Percentiles rank a stretch among this genome's conserved stretches.
Evolutionary conservation across 2,888 invertebrate species (phyloP).

Genomic region (Tethea ocularis): DNA sequence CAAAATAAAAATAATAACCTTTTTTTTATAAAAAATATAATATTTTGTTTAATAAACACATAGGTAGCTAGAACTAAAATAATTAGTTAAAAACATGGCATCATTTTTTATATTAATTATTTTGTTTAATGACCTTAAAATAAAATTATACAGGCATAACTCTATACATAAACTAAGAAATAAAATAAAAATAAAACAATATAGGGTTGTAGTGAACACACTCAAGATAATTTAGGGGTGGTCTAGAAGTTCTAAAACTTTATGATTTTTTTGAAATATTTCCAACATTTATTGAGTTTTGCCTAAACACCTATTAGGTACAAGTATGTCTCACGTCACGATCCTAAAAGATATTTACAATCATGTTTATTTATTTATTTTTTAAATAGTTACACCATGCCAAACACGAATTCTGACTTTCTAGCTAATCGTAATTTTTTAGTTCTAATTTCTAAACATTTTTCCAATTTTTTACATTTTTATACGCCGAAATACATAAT

Average conservation of each 20-base stretch:
- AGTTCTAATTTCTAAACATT: constrained; percentile 65
- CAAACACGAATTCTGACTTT: constrained; percentile 79
- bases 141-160: constrained; percentile 41
- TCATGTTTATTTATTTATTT: constrained; percentile 48
- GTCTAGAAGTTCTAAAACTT: constrained; percentile 18
- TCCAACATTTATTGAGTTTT: constrained; percentile 45
- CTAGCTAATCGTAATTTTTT: constrained; percentile 65
- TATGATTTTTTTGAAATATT: constrained; percentile 25
- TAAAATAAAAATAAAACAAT: constrained; percentile 37
- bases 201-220: constrained; percentile 58
- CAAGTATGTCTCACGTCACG: constrained; percentile 74
- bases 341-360: constrained; percentile 75
- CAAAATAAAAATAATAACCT: constrained; percentile 70
- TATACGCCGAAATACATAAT: constrained; percentile 71
- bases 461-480: constrained; percentile 68
- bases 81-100: constrained; percentile 80
- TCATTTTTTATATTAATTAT: constrained; percentile 62
- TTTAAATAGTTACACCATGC: constrained; percentile 70
- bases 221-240: constrained; percentile 36
- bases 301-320: constrained; percentile 75
- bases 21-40: constrained; percentile 79
- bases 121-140: constrained; percentile 41
- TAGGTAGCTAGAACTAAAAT: constrained; percentile 63
- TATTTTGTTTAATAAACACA: constrained; percentile 71
- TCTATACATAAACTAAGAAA: constrained; percentile 41